Percentiles rank a stretch among this genome's conserved stretches.
These are phyloP conservation scores for Epiblema foenella DNA, from an alignment of 2,888 invertebrate species.

Conservation along the genomic window DNA sequence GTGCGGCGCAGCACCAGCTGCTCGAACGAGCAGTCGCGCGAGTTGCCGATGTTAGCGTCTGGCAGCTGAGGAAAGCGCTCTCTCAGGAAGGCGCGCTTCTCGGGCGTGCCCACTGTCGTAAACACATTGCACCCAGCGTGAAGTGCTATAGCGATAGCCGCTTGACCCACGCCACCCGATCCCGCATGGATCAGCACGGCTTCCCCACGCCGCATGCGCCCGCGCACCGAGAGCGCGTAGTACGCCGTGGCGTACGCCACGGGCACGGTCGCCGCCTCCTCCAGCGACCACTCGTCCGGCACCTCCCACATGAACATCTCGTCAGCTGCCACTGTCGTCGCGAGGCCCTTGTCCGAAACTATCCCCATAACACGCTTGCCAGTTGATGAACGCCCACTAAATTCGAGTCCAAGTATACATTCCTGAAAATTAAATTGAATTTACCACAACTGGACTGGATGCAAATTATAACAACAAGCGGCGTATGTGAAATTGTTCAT, in stretches of 20 bases:
- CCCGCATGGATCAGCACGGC: conserved; percentile 96
- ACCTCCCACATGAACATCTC: conserved; percentile 94
- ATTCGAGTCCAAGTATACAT: conserved; percentile 97
- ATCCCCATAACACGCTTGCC: conserved; percentile 96
- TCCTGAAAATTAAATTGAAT: conserved; percentile 83
- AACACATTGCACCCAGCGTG: conserved; percentile 94
- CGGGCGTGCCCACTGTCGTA: conserved; percentile 95
- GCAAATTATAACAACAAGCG: too few species aligned
- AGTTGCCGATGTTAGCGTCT: conserved; percentile 94
- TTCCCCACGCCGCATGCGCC: conserved; percentile 93
- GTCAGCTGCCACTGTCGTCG: conserved; percentile 94
- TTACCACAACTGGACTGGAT: background rate
- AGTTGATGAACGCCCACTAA: conserved; percentile 91
- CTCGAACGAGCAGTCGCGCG: conserved; percentile 96
- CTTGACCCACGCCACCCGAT: conserved; percentile 98
- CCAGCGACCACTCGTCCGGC: conserved; percentile 94
- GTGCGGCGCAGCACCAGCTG: conserved; percentile 94
- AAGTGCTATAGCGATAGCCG: conserved; percentile 97
- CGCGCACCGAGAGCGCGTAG: conserved; percentile 95
- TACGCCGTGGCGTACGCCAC: conserved; percentile 96
- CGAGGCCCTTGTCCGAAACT: conserved; percentile 95
- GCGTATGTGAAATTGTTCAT: too few species aligned
- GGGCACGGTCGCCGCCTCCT: conserved; percentile 97
- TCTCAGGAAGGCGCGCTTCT: conserved; percentile 95
- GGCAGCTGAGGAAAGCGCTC: conserved; percentile 91